phyloP scores from a whole-genome alignment of 2,113 vertebrate species.

The Dryoscopus gambensis region DNA sequence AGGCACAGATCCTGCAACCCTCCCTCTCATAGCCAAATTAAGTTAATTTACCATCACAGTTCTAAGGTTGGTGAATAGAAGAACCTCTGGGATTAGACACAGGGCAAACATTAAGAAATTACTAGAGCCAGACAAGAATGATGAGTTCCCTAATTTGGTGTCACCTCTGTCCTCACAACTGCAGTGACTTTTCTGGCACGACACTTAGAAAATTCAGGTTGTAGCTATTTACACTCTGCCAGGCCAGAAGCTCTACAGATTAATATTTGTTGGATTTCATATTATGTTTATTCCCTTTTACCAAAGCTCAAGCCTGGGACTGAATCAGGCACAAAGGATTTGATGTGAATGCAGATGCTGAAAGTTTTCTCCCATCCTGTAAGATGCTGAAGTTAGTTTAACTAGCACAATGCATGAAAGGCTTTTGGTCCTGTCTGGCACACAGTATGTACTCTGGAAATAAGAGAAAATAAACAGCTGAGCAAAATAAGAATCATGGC shows the following conservation, averaged over 20 bases:
- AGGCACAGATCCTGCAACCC: not conserved
- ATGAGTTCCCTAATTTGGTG: not conserved
- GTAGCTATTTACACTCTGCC: not conserved
- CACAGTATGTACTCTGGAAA: not conserved
- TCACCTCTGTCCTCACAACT: not conserved
- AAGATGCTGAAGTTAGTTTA: not conserved
- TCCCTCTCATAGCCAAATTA: not conserved
- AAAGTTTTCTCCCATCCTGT: not conserved
- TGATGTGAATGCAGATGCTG: not conserved
- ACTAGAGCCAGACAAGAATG: not conserved
- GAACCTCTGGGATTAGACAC: conserved; percentile 6
- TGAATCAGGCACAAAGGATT: not conserved
- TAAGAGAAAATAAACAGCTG: not conserved
- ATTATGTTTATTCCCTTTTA: not conserved
- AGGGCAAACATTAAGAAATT: not conserved
- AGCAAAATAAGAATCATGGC: not conserved
- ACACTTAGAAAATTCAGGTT: conserved; percentile 29
- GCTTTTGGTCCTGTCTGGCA: not conserved
- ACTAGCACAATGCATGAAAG: not conserved
- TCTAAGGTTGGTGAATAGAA: not conserved
- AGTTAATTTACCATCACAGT: not conserved
- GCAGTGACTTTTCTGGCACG: not conserved
- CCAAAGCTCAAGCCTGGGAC: not conserved
- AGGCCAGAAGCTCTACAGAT: not conserved
- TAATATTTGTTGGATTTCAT: not conserved